phyloP scores from a whole-genome alignment of 35 echinoderm and acorn worm genomes.

The Anneissia japonica region DNA sequence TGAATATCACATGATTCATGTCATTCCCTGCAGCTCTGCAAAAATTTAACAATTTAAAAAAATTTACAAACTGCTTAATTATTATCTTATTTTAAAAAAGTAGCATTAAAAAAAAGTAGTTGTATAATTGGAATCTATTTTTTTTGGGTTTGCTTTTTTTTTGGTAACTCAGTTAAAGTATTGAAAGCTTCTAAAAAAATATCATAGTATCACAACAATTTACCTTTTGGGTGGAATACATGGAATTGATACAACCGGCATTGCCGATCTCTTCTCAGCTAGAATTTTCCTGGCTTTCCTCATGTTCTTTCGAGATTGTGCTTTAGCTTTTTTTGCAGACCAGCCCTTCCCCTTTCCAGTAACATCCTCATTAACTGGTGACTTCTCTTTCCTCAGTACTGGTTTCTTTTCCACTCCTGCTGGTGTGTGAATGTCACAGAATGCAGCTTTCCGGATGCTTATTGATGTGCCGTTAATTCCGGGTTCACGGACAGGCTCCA shows the following conservation, averaged over 20 bases:
- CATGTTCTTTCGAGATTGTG: conserved; percentile 97
- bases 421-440: conserved; percentile 98
- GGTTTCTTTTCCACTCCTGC: conserved; percentile 87
- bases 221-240: conserved; percentile 92
- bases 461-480: conserved; percentile 91
- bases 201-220: too few species aligned
- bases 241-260: conserved; percentile 96
- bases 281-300: conserved; percentile 96
- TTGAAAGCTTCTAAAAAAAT: too few species aligned
- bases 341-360: conserved; percentile 39
- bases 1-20: too few species aligned
- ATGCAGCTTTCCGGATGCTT: conserved; percentile 92
- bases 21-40: too few species aligned
- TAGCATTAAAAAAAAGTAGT: too few species aligned
- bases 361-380: conserved; percentile 32
- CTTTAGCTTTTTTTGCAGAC: conserved; percentile 95
- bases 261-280: conserved; percentile 95
- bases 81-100: too few species aligned
- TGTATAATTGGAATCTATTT: too few species aligned
- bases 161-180: too few species aligned
- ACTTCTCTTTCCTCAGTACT: conserved; percentile 42
- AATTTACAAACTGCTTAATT: too few species aligned
- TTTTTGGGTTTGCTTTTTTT: too few species aligned
- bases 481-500: conserved; percentile 91
- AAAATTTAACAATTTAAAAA: too few species aligned